A percentile compares a stretch with the other conserved stretches of the same genome.
phyloP scores from a whole-genome alignment of 2,797 vertebrate genomes.

The Clarias platycephalus region DNA sequence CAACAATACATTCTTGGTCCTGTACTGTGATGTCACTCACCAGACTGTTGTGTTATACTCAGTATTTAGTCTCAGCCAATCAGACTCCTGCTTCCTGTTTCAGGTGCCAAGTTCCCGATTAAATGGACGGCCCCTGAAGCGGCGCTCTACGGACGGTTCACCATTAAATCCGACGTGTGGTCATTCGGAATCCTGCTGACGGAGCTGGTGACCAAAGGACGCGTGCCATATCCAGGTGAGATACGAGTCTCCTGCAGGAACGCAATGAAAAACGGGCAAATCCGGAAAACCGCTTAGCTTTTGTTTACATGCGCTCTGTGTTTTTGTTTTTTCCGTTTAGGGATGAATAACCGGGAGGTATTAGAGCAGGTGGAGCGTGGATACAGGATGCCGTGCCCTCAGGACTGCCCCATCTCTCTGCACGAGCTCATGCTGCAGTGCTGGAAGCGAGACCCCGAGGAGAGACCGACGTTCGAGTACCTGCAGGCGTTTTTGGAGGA shows the following conservation, averaged over 20 bases:
- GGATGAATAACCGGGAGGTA: constrained; percentile 99
- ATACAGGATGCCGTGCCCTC: constrained; percentile 97
- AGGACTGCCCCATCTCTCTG: constrained; percentile 96
- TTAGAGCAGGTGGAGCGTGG: constrained; percentile 98
- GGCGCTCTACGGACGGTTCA: constrained; percentile 95
- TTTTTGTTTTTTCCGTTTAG: constrained; percentile 63
- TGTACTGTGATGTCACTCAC: neutral
- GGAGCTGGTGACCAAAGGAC: constrained; percentile 97
- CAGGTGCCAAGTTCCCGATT: constrained; percentile 98
- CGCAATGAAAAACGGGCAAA: neutral
- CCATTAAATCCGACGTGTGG: constrained; percentile 99
- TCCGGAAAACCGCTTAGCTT: neutral
- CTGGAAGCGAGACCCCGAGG: constrained; percentile 99
- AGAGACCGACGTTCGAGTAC: constrained; percentile 97
- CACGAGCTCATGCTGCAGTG: constrained; percentile 99
- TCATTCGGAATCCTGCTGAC: constrained; percentile 98
- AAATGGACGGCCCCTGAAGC: constrained; percentile 99
- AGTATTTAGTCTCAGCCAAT: neutral
- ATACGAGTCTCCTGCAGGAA: neutral
- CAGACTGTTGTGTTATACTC: neutral
- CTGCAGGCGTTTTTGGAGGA: constrained; percentile 99
- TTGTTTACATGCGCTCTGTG: neutral
- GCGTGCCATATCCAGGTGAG: constrained; percentile 98
- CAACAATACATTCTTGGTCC: neutral
- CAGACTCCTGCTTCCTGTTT: constrained; percentile 14